Conservation (phyloP, 1,140 invertebrate species). For the Alviniconcha marisindica region DNA sequence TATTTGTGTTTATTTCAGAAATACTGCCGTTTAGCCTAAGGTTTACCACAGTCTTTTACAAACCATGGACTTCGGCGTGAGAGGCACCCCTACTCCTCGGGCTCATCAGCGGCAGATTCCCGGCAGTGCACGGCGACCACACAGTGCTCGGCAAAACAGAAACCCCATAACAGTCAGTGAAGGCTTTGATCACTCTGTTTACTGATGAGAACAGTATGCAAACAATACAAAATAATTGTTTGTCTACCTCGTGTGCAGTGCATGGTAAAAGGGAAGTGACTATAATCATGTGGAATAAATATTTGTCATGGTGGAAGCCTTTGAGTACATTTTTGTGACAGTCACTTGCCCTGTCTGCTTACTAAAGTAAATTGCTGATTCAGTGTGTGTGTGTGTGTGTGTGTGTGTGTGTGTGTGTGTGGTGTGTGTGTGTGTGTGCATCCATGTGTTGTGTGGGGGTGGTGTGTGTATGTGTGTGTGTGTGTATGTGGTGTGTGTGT, state of each 20-base stretch:
- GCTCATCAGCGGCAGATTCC: conserved; percentile 48
- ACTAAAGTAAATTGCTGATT: not conserved
- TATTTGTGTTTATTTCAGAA: not conserved
- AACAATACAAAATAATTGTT: not conserved
- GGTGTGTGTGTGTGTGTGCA: not conserved
- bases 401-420: not conserved
- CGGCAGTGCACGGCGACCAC: conserved; percentile 43
- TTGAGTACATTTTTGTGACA: not conserved
- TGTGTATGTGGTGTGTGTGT: too few relatives aligned
- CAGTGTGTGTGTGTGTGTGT: not conserved
- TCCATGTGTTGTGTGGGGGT: too few relatives aligned
- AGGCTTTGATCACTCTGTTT: not conserved
- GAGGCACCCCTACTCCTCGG: conserved; percentile 52
- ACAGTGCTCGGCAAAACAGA: conserved; percentile 10
- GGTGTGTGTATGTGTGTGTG: too few relatives aligned
- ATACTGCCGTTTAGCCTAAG: not conserved
- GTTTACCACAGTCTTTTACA: too few relatives aligned
- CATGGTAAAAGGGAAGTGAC: too few relatives aligned
- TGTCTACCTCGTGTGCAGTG: not conserved
- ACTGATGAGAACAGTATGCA: not conserved
- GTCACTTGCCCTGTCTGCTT: not conserved
- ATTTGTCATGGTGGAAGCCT: too few relatives aligned
- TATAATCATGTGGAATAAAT: too few relatives aligned
- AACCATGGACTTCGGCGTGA: conserved; percentile 44
- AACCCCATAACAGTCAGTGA: conserved; percentile 29